Conservation (phyloP, 2,888 invertebrate species). For the Cremastobaeus sp. region DNA sequence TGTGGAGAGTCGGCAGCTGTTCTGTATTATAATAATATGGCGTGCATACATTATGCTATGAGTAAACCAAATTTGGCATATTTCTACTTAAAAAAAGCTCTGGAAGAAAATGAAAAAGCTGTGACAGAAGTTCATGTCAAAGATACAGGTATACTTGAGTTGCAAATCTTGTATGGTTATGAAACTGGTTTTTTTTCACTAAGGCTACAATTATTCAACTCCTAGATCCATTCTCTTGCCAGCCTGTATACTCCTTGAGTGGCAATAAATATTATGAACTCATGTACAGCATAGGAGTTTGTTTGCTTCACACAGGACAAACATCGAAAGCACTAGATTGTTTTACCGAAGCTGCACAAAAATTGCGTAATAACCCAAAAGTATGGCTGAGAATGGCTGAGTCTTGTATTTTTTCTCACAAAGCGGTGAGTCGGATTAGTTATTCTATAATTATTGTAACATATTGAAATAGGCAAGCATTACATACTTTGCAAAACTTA, state of each 20-base stretch:
- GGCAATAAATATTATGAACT: slow-evolving; percentile 83
- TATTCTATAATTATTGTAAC: too few relatives aligned
- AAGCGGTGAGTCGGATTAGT: too few relatives aligned
- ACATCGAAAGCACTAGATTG: slow-evolving; percentile 94
- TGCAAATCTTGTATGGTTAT: too few relatives aligned
- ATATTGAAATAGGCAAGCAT: too few relatives aligned
- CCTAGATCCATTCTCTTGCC: slow-evolving; percentile 76
- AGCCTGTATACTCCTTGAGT: slow-evolving; percentile 82
- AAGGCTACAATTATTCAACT: too few relatives aligned
- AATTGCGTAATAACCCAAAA: slow-evolving; percentile 91
- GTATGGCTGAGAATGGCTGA: slow-evolving; percentile 96
- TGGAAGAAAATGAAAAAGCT: slow-evolving; percentile 84
- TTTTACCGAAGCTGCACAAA: slow-evolving; percentile 90
- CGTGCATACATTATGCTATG: slow-evolving; percentile 88
- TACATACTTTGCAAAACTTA: too few relatives aligned
- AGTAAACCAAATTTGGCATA: slow-evolving; percentile 89
- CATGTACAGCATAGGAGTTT: slow-evolving; percentile 90
- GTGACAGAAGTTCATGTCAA: slow-evolving; percentile 76
- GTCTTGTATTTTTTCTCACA: slow-evolving; percentile 87
- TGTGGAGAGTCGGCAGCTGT: slow-evolving; percentile 82
- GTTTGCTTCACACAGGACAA: slow-evolving; percentile 88
- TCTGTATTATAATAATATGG: slow-evolving; percentile 89
- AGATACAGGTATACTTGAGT: slow-evolving; percentile 72
- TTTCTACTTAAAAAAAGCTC: slow-evolving; percentile 88
- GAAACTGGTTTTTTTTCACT: too few relatives aligned